phyloP scores from a whole-genome alignment of 30 jellyfish, hydroid and myxozoan genomes.

The Catostylus mosaicus region DNA sequence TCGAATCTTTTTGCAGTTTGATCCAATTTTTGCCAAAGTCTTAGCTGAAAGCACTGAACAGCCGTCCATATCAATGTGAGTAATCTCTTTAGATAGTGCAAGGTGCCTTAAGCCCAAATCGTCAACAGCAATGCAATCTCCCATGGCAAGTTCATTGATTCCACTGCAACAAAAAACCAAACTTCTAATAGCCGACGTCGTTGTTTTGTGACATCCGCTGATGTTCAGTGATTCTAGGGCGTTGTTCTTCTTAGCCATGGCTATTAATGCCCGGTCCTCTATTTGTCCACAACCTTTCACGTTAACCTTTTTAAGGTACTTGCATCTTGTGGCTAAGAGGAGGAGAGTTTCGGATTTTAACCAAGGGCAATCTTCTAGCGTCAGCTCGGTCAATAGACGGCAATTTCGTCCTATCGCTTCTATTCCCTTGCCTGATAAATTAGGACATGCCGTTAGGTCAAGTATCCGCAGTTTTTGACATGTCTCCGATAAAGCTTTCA shows the following conservation, averaged over 20 bases:
- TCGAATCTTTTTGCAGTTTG: not conserved
- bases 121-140: not conserved
- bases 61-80: constrained; percentile 9
- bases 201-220: constrained; percentile 7
- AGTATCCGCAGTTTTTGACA: constrained; percentile 6
- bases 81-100: not conserved
- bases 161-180: constrained; percentile 2
- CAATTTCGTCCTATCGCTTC: constrained; percentile 26
- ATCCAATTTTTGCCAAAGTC: constrained; percentile 29
- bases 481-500: not conserved
- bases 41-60: constrained; percentile 30
- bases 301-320: constrained; percentile 7
- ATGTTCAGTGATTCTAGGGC: constrained; percentile 27
- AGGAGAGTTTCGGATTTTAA: constrained; percentile 6
- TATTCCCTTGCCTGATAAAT: constrained; percentile 3
- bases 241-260: not conserved
- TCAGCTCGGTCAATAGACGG: not conserved
- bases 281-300: constrained; percentile 20
- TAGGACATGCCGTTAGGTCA: constrained; percentile 13
- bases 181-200: not conserved
- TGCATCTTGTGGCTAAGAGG: constrained; percentile 13
- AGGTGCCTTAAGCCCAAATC: constrained; percentile 26
- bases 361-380: constrained; percentile 32
- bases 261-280: constrained; percentile 7
- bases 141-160: constrained; percentile 12